Base-by-base conservation (phyloP, 1,140 invertebrate species). In the Hycleus phaleratus region DNA sequence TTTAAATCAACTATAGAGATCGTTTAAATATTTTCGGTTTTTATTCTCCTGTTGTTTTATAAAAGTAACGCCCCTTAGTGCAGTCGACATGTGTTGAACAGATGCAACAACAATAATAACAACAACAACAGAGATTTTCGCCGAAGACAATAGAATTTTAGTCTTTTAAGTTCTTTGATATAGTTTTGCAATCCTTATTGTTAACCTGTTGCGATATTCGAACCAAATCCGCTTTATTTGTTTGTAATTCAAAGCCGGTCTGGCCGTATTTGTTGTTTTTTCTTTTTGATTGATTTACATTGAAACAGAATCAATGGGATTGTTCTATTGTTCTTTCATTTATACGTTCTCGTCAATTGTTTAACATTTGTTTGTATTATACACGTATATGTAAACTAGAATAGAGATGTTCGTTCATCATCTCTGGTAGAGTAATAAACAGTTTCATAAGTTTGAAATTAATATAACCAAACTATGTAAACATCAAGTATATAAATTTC, bases 391-490 rank as follows among this genome's bases (percentile, higher is more conserved):
- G 10, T 39, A 39, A 39, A 39, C 6, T 10, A 10, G 6, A 39
- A 7, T 6, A 39, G 10, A 9, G 38, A 18, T 39, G 42, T 42
- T 12, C 38, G n/a, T 49, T 57, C 49, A 49, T 57, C 40, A 24
- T 49, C 48, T 48, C 40, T 56, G 46, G 39, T 49, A 11, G 10
- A 18, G 55, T 39, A 57, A 57, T 57, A 57, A 57, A 57, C 55
- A 48, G 55, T 49, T 57, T 49, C 46, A 49, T 49, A 56, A 57
- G 55, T 46, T 44, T 12, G 25, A 46, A 12, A 38, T 57, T 57
- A 57, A 57, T 57, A 57, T 57, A 57, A 57, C 47, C 55, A 44
- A 49, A 10, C 40, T 49, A 39, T 49, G 43, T 57, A 57, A 57
- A 57, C 55, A 57, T 9, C 3, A 49, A 12, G 46, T 32, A 42